Percentiles rank a stretch among this genome's conserved stretches.
Conservation (phyloP, 2,797 vertebrate species). For the Pygocentrus nattereri region DNA sequence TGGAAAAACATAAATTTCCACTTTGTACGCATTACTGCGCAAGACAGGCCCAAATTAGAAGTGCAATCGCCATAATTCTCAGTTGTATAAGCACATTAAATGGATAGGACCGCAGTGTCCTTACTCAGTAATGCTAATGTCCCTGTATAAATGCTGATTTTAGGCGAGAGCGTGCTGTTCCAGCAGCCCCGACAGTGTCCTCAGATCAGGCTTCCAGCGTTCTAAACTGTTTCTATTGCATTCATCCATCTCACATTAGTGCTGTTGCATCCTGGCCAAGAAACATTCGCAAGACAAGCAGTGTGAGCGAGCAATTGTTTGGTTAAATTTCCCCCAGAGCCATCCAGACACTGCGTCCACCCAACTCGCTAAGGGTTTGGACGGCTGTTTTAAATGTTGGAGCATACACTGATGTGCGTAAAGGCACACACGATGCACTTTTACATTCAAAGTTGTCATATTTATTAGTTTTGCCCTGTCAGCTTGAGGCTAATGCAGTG, state of each 20-base stretch:
- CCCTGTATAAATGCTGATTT: constrained; percentile 33
- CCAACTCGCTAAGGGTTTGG: constrained; percentile 31
- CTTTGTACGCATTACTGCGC: neutral
- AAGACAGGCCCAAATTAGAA: neutral
- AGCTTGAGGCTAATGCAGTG: constrained; percentile 39
- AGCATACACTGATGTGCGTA: neutral
- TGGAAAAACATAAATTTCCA: constrained; percentile 16
- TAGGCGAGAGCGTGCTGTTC: constrained; percentile 31
- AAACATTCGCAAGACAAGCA: constrained; percentile 47
- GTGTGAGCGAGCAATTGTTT: constrained; percentile 36
- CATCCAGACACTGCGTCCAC: constrained; percentile 20
- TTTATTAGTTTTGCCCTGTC: constrained; percentile 45
- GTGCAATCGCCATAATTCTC: constrained; percentile 13
- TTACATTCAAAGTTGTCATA: constrained; percentile 41
- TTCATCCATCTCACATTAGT: constrained; percentile 46
- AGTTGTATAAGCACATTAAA: constrained; percentile 37
- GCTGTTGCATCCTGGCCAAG: constrained; percentile 38
- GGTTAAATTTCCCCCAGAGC: constrained; percentile 36
- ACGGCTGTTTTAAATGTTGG: neutral
- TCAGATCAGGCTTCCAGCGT: constrained; percentile 30
- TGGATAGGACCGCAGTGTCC: constrained; percentile 27
- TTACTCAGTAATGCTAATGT: constrained; percentile 45
- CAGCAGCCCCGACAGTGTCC: neutral
- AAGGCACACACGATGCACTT: constrained; percentile 1
- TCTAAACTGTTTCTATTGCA: constrained; percentile 44